Evolutionary conservation across 2,797 vertebrate species (phyloP).

Genomic region (Myotis vivesi): DNA sequence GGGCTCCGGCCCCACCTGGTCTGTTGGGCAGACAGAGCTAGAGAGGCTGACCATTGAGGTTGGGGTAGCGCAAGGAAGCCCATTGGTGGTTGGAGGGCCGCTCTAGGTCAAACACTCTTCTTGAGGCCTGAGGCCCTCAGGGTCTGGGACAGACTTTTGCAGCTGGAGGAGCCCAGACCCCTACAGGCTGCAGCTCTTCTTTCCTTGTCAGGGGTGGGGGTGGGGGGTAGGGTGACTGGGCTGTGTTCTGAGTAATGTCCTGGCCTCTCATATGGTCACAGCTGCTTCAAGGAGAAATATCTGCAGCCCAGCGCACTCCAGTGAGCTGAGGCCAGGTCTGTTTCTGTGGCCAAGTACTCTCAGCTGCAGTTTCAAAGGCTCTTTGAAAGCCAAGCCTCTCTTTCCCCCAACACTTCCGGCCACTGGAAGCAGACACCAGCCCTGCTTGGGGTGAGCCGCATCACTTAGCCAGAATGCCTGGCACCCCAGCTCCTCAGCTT

Average conservation of each 20-base stretch:
- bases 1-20: background rate
- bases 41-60: accelerated
- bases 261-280: background rate
- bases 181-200: accelerated
- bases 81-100: background rate
- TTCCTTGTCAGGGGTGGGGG: background rate
- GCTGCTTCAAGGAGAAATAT: background rate
- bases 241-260: background rate
- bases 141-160: background rate
- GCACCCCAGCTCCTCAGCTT: background rate
- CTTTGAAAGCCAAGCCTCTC: background rate
- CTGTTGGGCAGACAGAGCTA: background rate
- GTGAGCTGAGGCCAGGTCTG: background rate
- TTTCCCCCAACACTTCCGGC: background rate
- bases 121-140: background rate
- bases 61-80: background rate
- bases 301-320: background rate
- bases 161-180: background rate
- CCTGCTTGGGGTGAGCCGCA: background rate
- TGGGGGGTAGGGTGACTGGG: background rate
- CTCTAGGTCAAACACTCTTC: background rate
- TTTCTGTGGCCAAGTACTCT: background rate
- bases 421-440: background rate
- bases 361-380: slow-evolving; percentile 2
- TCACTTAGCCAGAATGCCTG: background rate